A percentile compares a stretch with the other conserved stretches of the same genome.
Conservation (phyloP, 2,797 vertebrate species). For the Hippopotamyrus pictus region DNA sequence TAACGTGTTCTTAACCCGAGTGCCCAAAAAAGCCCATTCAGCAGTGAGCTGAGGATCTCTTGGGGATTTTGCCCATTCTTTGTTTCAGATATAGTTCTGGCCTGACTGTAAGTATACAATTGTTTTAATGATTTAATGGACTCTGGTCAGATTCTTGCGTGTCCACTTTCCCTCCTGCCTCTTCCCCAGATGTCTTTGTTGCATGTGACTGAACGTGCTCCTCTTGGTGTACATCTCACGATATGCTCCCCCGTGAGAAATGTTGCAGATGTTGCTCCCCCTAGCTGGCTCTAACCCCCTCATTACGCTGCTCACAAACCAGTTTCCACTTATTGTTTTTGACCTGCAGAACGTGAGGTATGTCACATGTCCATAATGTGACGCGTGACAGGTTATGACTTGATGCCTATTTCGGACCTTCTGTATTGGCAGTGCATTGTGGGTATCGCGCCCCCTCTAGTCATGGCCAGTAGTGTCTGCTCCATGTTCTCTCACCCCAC, state of each 20-base stretch:
- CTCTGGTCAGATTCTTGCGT: neutral
- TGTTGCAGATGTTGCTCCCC: neutral
- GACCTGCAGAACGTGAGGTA: neutral
- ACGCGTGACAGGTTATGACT: neutral
- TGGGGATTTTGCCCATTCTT: neutral
- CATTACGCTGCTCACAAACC: neutral
- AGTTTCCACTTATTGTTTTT: neutral
- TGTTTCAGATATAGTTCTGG: neutral
- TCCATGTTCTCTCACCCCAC: slow-evolving; percentile 20
- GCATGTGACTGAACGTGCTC: neutral
- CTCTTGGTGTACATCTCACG: neutral
- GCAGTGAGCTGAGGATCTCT: neutral
- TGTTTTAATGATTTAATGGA: neutral
- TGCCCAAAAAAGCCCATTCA: neutral
- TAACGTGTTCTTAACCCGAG: slow-evolving; percentile 4
- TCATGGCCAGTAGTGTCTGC: neutral
- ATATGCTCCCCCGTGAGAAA: neutral
- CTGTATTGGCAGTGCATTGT: neutral
- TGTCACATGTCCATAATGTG: neutral
- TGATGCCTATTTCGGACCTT: neutral
- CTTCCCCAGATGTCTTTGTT: neutral
- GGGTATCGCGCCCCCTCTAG: neutral
- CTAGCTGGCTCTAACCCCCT: neutral
- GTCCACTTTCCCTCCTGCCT: neutral
- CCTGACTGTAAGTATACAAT: neutral